These are phyloP conservation scores for Cremastinae sp. DNA, from an alignment of 2,888 invertebrate genomes.

Conservation along the genomic window DNA sequence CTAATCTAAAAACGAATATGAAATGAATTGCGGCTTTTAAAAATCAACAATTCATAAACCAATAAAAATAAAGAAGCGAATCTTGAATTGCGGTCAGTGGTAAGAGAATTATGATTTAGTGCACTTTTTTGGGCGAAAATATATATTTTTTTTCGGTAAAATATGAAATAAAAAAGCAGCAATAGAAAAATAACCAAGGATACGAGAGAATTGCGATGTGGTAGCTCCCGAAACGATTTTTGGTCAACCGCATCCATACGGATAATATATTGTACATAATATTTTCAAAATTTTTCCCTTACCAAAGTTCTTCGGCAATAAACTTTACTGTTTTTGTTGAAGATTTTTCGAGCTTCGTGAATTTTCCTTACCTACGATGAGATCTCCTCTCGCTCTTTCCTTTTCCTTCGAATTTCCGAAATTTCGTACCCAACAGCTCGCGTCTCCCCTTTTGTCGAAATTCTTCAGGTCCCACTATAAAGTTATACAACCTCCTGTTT, in stretches of 20 bases:
- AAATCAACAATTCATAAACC: slow-evolving; percentile 57
- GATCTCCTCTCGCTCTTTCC: slow-evolving; percentile 10
- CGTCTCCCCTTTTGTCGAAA: slow-evolving; percentile 43
- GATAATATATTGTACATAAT: slow-evolving; percentile 31
- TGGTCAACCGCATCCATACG: slow-evolving; percentile 63
- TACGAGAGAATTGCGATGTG: slow-evolving; percentile 35
- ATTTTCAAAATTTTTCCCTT: slow-evolving; percentile 15
- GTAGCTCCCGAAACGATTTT: slow-evolving; percentile 63
- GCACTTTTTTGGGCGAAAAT: slow-evolving; percentile 8
- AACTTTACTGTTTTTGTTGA: slow-evolving; percentile 61
- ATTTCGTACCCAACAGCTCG: background rate
- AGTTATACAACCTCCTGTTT: slow-evolving; percentile 61
- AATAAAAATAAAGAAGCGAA: slow-evolving; percentile 56
- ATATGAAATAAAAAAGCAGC: no score
- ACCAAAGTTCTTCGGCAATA: slow-evolving; percentile 44
- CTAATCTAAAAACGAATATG: slow-evolving; percentile 32
- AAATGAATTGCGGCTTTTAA: slow-evolving; percentile 42
- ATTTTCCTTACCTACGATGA: background rate
- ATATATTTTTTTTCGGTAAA: no score
- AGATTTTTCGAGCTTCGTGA: background rate
- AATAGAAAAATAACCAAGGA: background rate
- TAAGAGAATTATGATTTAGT: slow-evolving; percentile 53
- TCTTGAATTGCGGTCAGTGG: slow-evolving; percentile 4
- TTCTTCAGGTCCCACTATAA: slow-evolving; percentile 59
- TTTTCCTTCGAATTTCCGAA: background rate